Base-by-base conservation (phyloP, 2,888 invertebrate species). In the Mechanitis mazaeus region DNA sequence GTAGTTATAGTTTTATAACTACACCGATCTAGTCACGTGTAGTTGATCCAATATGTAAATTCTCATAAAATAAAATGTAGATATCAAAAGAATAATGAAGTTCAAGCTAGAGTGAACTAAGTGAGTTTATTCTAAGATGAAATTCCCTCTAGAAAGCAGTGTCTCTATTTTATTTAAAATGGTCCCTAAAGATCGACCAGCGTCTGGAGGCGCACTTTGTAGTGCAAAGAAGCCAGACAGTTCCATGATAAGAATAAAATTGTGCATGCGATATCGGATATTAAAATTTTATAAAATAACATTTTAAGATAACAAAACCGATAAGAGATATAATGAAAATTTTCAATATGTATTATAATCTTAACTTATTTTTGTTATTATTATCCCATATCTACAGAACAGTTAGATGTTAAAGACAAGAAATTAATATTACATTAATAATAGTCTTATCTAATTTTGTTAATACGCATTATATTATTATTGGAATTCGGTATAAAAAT, bases 191-290 rank as follows among this genome's bases (percentile, higher is more conserved):
- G 80, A 75, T 77, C 75, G 72, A 73, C 68, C 71, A 68, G 69
- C 71, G 77, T 78, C 76, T 73, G 72, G 70, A 71, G 74, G 72
- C 71, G 72, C 72, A 71, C 77, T 83, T 79, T 80, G 79, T 78
- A 76, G 76, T 73, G 75, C 75, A 78, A 77, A 80, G 74, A 75
- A 77, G 77, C 79, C 78, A 78, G 78, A 77, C 69, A 71, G 75
- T 74, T 75, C 71, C 70, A 61, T 75, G 80, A 83, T 84, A 83
- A 80, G 76, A 76, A 81, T 80, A 78, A 79, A 79, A 80, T 72
- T 71, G 64, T 75, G 71, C 72, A 75, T 68, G 72, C 74, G 69
- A 75, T 20, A 20, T 20, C 20, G 20, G 20, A 20, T 20, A 20
- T 20, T 20, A 20, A 20, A 20, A 20, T 20, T 20, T 20, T 20